These are phyloP conservation scores for Illadopsis cleaveri DNA, from an alignment of 2,113 vertebrate species.

Conservation along the genomic window DNA sequence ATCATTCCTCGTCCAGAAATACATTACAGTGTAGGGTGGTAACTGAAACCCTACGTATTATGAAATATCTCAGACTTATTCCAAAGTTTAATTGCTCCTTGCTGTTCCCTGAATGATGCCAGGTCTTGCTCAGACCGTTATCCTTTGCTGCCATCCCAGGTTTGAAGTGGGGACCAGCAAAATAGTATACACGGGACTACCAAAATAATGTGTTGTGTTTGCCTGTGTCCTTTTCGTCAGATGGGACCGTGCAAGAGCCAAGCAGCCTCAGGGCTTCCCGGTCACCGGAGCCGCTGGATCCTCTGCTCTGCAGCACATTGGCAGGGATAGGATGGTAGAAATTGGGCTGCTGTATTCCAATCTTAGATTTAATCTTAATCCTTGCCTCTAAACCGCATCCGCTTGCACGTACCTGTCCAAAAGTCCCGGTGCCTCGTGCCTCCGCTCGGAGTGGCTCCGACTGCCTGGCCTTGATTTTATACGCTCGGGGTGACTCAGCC, in stretches of 20 bases:
- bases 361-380: neutral
- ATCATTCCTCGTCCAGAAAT: neutral
- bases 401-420: slow-evolving; percentile 42
- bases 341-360: neutral
- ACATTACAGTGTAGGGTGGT: neutral
- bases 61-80: neutral
- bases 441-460: neutral
- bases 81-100: neutral
- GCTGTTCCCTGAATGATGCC: neutral
- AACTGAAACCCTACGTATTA: neutral
- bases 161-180: neutral
- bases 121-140: neutral
- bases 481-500: slow-evolving; percentile 44
- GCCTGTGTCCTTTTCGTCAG: neutral
- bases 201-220: neutral
- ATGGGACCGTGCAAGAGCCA: neutral
- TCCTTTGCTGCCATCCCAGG: neutral
- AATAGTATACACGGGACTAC: neutral
- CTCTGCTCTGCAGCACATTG: neutral
- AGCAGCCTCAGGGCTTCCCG: neutral
- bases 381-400: neutral
- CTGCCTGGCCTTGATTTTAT: neutral
- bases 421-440: neutral
- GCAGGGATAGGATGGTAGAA: neutral
- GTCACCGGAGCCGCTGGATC: neutral